Evolutionary conservation across 2,113 vertebrate genomes (phyloP).

Genomic region (Elanus axillaris): DNA sequence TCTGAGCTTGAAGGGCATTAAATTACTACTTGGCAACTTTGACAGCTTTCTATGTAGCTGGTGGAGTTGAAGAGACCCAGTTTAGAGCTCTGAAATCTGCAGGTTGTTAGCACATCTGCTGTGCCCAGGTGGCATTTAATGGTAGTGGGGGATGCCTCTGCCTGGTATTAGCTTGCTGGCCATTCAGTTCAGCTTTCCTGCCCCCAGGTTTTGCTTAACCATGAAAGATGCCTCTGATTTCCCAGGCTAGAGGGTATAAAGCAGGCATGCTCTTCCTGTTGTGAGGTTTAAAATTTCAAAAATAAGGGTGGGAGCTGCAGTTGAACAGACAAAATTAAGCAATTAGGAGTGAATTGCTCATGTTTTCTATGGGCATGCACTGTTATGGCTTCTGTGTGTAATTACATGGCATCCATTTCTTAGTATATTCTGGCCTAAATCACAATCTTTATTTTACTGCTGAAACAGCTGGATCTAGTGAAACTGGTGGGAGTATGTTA

Average conservation of each 20-base stretch:
- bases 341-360: not conserved
- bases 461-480: not conserved
- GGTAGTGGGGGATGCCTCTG: not conserved
- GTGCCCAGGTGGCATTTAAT: not conserved
- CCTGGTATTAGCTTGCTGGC: not conserved
- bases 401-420: not conserved
- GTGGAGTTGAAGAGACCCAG: not conserved
- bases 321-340: not conserved
- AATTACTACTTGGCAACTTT: not conserved
- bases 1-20: not conserved
- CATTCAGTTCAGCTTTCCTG: not conserved
- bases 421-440: not conserved
- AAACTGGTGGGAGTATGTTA: not conserved
- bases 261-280: not conserved
- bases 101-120: not conserved
- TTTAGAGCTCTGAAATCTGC: not conserved
- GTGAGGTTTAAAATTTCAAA: not conserved
- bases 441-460: not conserved
- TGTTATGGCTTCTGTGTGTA: accelerated
- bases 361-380: not conserved
- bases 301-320: not conserved
- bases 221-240: not conserved
- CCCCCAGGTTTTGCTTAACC: not conserved
- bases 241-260: not conserved
- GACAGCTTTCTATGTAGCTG: not conserved